Conservation (phyloP, 2,797 vertebrate genomes). For the Sebastes variabilis region DNA sequence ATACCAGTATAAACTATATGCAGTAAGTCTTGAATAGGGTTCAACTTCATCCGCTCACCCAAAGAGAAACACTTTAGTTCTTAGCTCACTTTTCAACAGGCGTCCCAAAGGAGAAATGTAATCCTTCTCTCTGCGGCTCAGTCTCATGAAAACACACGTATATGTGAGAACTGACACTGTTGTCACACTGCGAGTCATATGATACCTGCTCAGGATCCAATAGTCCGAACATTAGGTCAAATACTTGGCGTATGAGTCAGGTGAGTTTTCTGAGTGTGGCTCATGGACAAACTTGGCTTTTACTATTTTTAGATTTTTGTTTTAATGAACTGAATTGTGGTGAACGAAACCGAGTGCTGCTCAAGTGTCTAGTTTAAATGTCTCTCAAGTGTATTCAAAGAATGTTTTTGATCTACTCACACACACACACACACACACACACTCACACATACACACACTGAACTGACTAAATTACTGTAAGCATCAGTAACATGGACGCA, state of each 20-base stretch:
- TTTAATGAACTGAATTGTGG: constrained; percentile 18
- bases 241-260: constrained; percentile 22
- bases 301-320: constrained; percentile 45
- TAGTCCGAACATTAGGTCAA: constrained; percentile 20
- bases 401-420: constrained; percentile 42
- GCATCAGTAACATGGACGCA: background rate
- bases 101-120: background rate
- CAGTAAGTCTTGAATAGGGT: background rate
- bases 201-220: constrained; percentile 12
- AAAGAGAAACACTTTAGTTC: background rate
- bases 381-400: background rate
- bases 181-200: constrained; percentile 24
- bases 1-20: background rate
- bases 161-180: background rate
- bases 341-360: constrained; percentile 18
- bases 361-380: constrained; percentile 19
- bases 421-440: background rate
- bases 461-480: background rate
- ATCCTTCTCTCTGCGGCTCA: background rate
- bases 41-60: background rate
- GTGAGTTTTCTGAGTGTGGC: constrained; percentile 8
- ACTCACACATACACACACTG: background rate
- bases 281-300: constrained; percentile 5
- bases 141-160: constrained; percentile 13
- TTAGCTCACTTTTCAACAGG: constrained; percentile 16